Base-by-base conservation (phyloP, 2,888 invertebrate species). In the Lamproptera curius region DNA sequence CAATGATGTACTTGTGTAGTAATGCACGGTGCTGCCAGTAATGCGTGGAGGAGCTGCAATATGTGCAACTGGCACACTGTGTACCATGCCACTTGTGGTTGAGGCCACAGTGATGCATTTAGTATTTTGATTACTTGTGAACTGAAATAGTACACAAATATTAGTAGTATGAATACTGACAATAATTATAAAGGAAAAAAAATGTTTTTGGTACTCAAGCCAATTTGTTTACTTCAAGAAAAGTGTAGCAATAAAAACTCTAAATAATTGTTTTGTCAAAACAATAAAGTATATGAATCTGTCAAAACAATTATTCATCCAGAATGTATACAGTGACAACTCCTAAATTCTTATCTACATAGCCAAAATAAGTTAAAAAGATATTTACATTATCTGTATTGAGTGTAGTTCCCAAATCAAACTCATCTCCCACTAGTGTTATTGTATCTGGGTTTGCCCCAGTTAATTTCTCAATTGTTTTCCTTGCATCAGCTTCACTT, bases 31-130 rank as follows among this genome's bases (percentile, higher is more conserved):
- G 52, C 77, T 76, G 52, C 79, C 82, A 0, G 82, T 70, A 50
- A 78, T 68, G 37, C 84, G 77, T 0, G 81, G 79, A 5, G 82
- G 70, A 0, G 75, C 61, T 0, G 81, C 73, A 0, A 87, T 61
- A 47, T 87, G 86, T 0, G 87, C 80, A 0, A 86, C 84, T 0
- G 87, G 87, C 14, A 86, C 87, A 39, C 82, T 79, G 58, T 87
- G 86, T 0, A 87, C 65, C 80, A 86, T 79, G 0, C 87, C 87
- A 28, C 82, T 83, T 0, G 85, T 81, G 0, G 85, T 86, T 0
- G 87, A 87, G 0, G 85, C 83, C 2, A 87, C 87, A 1, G 86
- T 87, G 50, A 87, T 87, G 61, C 86, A 86, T 43, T 87, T 86
- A 0, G 79, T 81, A 31, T 56, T 62, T 52, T 76, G 81, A 40